Evolutionary conservation across 2,797 vertebrate genomes (phyloP), one percentile per base, ranked within the genome.

Genomic region (Orientallactaga sibirica): DNA sequence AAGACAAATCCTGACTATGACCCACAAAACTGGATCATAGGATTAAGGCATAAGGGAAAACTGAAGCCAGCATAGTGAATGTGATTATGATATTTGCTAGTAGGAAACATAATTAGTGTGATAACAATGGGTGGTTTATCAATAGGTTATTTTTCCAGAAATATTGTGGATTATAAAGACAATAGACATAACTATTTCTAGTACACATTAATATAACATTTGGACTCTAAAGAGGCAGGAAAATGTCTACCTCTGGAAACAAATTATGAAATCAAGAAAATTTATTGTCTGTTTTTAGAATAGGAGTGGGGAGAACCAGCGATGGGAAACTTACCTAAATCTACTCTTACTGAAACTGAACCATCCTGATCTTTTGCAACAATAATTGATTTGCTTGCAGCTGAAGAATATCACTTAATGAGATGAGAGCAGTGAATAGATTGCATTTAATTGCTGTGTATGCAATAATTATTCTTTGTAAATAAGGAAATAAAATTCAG

Each of bases 401-500:
- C 77, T 90, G 7, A 19, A 90, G 79, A 96, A 92, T 52, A 92
- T 95, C 62, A 79, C 43, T 88, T 94, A 88, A 93, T 88, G 71
- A 92, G 61, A 94, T 88, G 62, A 90, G 25, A 95, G 41, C 20
- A 92, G 29, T 93, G 29, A 92, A 92, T 79, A 93, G 66, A 86
- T 83, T 96, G 92, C 89, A 93, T 83, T 95, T 91, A 92, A 96
- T 95, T 95, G 64, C 20, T 85, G 7, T 81, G 62, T 80, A 85
- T 95, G 80, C 27, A 33, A 93, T 77, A 93, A 92, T 22, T 95
- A 41, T 94, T 96, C 81, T 82, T 14, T 96, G 27, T 93, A 95
- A 96, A 94, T 87, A 91, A 94, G 90, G 77, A 95, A 94, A 97
- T 94, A 97, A 94, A 96, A 95, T 94, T 89, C 67, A 94, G 29